phyloP scores from a whole-genome alignment of 2,797 vertebrate genomes.

The Gephyroberyx darwinii region DNA sequence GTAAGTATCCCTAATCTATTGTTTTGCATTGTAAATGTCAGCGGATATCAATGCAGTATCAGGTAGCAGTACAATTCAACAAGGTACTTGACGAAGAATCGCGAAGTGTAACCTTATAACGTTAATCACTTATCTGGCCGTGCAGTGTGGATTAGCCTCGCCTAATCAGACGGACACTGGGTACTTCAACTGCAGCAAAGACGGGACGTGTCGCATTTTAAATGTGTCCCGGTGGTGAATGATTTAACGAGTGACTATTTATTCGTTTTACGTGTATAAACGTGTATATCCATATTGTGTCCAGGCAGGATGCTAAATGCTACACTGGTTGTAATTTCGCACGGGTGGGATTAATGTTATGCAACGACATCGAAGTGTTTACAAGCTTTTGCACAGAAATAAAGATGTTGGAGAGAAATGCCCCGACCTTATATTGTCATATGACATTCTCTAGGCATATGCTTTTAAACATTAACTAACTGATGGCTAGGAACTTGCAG shows the following conservation, averaged over 20 bases:
- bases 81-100: background rate
- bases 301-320: slow-evolving; percentile 27
- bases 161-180: background rate
- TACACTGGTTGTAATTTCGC: slow-evolving; percentile 14
- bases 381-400: background rate
- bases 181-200: background rate
- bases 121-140: background rate
- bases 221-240: background rate
- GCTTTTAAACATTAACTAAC: too few species aligned
- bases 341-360: background rate
- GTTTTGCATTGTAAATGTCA: rapidly evolving
- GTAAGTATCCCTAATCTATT: slow-evolving; percentile 43
- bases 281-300: too few species aligned
- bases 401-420: background rate
- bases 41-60: background rate
- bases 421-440: too few species aligned
- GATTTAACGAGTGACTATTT: background rate
- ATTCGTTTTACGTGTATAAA: too few species aligned
- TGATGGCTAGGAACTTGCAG: too few species aligned
- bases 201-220: background rate
- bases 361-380: slow-evolving; percentile 24
- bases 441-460: background rate
- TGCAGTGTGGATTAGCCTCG: slow-evolving; percentile 41
- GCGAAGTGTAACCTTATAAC: background rate
- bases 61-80: background rate